Conservation (phyloP, 2,888 invertebrate species). For the Tipula unca region DNA sequence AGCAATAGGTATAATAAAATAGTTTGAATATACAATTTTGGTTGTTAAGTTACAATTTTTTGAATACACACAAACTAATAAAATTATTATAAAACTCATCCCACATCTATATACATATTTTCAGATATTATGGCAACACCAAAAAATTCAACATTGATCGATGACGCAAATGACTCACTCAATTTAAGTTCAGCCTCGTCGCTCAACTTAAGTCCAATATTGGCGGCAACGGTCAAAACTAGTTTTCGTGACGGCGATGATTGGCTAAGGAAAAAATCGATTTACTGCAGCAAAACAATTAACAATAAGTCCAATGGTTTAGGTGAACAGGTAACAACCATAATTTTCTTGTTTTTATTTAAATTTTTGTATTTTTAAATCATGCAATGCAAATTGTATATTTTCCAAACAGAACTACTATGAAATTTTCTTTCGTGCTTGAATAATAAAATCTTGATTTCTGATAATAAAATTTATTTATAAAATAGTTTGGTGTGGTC, state of each 20-base stretch:
- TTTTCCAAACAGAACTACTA: background rate
- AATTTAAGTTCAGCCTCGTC: conserved; percentile 23
- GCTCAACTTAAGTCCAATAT: conserved; percentile 34
- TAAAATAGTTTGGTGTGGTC: conserved; percentile 8
- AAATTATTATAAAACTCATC: background rate
- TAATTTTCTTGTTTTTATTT: background rate
- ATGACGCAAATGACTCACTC: conserved; percentile 29
- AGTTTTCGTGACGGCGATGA: background rate
- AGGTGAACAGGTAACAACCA: conserved; percentile 23
- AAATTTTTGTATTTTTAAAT: background rate
- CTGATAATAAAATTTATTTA: background rate
- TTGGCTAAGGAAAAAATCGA: conserved; percentile 23
- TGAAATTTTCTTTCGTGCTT: background rate
- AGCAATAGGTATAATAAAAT: background rate
- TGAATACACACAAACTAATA: background rate
- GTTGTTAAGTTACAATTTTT: background rate
- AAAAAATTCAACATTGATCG: conserved; percentile 39
- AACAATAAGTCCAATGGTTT: conserved; percentile 18
- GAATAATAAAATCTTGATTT: background rate
- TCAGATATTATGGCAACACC: conserved; percentile 27
- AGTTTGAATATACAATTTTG: background rate
- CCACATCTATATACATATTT: background rate
- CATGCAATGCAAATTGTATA: conserved; percentile 15
- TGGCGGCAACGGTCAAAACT: conserved; percentile 29
- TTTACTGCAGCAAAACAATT: conserved; percentile 23